Percentiles rank a stretch among this genome's conserved stretches.
These are phyloP conservation scores for Mesochorus sp. DNA, from an alignment of 2,888 invertebrate species.

Conservation along the genomic window DNA sequence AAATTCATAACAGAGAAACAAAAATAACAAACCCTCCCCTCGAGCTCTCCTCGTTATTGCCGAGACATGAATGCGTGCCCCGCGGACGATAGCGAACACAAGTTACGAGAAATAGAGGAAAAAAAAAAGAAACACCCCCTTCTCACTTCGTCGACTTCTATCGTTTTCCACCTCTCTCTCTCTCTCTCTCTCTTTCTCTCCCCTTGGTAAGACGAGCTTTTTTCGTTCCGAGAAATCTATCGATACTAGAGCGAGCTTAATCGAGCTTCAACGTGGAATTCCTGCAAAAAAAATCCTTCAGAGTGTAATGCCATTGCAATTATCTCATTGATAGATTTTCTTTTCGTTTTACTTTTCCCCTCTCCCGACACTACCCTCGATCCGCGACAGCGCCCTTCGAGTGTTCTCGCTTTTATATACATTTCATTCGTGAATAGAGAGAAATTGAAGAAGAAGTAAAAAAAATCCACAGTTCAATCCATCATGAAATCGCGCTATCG, in stretches of 20 bases:
- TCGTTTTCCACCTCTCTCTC: slow-evolving; percentile 48
- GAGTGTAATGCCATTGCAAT: slow-evolving; percentile 32
- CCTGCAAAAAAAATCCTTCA: slow-evolving; percentile 29
- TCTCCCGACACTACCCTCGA: slow-evolving; percentile 1
- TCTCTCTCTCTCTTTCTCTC: slow-evolving; percentile 30
- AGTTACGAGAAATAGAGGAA: slow-evolving; percentile 6
- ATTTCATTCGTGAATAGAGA: slow-evolving; percentile 33
- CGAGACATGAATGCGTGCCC: slow-evolving; percentile 44
- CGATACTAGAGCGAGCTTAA: slow-evolving; percentile 46
- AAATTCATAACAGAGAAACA: slow-evolving; percentile 18
- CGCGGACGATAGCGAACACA: slow-evolving; percentile 44
- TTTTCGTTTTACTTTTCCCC: slow-evolving; percentile 21
- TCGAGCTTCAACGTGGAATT: slow-evolving; percentile 39
- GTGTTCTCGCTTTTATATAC: slow-evolving; percentile 3
- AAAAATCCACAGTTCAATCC: slow-evolving; percentile 9
- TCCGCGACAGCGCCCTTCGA: slow-evolving; percentile 36
- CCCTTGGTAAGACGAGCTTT: slow-evolving; percentile 54
- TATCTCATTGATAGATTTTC: slow-evolving; percentile 13
- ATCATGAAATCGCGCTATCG: slow-evolving; percentile 55
- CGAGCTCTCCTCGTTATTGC: slow-evolving; percentile 49
- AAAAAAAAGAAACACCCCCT: slow-evolving; percentile 10
- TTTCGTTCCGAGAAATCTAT: slow-evolving; percentile 42
- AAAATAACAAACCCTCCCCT: slow-evolving; percentile 26
- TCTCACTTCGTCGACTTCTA: slow-evolving; percentile 45
- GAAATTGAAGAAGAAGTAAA: slow-evolving; percentile 14